Evolutionary conservation across 1,140 invertebrate genomes (phyloP), one percentile per base, ranked within the genome.

Genomic region (Antheraea mylitta): DNA sequence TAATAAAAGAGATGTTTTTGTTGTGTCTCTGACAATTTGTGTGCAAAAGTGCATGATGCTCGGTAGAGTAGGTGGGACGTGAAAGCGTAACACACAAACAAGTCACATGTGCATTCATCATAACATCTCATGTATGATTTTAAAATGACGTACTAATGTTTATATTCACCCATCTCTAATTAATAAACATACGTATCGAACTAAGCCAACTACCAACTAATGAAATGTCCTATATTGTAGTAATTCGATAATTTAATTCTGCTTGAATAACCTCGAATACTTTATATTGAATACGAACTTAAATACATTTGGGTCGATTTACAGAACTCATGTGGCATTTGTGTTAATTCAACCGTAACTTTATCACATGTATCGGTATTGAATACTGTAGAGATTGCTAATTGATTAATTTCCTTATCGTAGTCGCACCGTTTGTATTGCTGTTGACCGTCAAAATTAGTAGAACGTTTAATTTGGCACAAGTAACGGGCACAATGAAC

Each of bases 401-500:
- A 53, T 53, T 16, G 45, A 53, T 53, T 53, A 53, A 53, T 53
- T 53, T 13, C 13, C 45, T 53, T 53, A 53, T 53, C 45, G 11
- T 16, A 16, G 45, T 53, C 45, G 45, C 16, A 53, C 45, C 11
- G 45, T 53, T 53, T 53, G 45, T 53, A 53, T 53, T 53, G 45
- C 45, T 53, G 45, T 53, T 53, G 45, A 53, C 45, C 45, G 45
- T 53, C 45, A 53, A 53, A 53, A 53, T 53, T 53, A 53, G 45
- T 53, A 53, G 45, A 53, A 53, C 45, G 45, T 16, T 53, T 53
- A 53, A 53, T 53, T 53, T n/a, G 45, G 45, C 0, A 53, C 45
- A 16, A 53, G 0, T 5, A 16, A 13, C 16, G 45, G 16, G 16
- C 16, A n/a, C 16, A 53, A 53, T 13, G 45, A 16, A n/a, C 16